phyloP scores from a whole-genome alignment of 2,797 vertebrate genomes.

The Hydrocynus forskahlii region DNA sequence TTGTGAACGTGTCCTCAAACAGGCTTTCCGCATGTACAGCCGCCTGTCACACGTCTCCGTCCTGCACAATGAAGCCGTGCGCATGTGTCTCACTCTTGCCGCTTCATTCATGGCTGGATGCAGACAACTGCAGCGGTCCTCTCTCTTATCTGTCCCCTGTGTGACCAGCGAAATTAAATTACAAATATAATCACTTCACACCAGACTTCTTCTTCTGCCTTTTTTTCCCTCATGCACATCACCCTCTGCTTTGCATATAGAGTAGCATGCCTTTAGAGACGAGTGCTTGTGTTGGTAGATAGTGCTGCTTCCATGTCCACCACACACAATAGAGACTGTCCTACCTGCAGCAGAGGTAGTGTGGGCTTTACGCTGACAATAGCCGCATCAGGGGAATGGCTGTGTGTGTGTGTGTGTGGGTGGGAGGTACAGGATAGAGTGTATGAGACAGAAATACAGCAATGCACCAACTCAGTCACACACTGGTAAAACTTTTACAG shows the following conservation, averaged over 20 bases:
- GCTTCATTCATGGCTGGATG: slow-evolving; percentile 66
- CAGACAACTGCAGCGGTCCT: slow-evolving; percentile 66
- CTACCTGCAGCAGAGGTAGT: slow-evolving; percentile 61
- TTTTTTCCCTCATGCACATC: slow-evolving; percentile 64
- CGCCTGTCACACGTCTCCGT: slow-evolving; percentile 63
- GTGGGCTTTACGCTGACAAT: slow-evolving; percentile 65
- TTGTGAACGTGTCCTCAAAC: slow-evolving; percentile 15
- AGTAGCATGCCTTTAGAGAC: slow-evolving; percentile 73
- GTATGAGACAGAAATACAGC: slow-evolving; percentile 34
- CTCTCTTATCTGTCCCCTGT: slow-evolving; percentile 73
- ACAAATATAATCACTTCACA: slow-evolving; percentile 81
- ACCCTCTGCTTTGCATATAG: slow-evolving; percentile 80
- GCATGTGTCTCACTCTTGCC: slow-evolving; percentile 62
- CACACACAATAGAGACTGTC: slow-evolving; percentile 73
- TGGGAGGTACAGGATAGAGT: too few species aligned
- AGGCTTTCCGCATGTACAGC: slow-evolving; percentile 58
- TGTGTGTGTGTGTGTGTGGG: slow-evolving; percentile 1
- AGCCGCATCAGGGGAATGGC: slow-evolving; percentile 33
- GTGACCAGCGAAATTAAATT: slow-evolving; percentile 83
- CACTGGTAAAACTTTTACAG: not conserved
- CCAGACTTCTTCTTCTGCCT: slow-evolving; percentile 48
- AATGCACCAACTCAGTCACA: slow-evolving; percentile 22
- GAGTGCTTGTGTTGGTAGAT: slow-evolving; percentile 62
- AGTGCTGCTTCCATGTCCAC: slow-evolving; percentile 72
- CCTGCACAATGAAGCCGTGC: slow-evolving; percentile 68